Evolutionary conservation across 2,797 vertebrate genomes (phyloP), one percentile per base, ranked within the genome.

Genomic region (Petrocephalus sullivani): DNA sequence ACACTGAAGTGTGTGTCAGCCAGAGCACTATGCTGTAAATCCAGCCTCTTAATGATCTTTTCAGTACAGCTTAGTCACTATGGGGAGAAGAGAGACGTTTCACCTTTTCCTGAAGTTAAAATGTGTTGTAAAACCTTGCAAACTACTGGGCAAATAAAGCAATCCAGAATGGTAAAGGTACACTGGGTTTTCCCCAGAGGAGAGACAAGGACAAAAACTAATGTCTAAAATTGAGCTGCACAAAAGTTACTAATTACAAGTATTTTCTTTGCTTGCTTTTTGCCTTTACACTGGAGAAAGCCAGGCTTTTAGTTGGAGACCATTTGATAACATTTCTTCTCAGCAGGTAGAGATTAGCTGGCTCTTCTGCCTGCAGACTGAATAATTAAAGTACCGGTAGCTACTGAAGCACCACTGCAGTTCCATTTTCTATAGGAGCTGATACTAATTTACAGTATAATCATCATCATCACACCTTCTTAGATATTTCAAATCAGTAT

Each of bases 321-420:
- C 87, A 90, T 56, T 16, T 88, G 23, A 90, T 82, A 88, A 61
- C 87, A 71, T 61, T 88, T 86, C 71, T 58, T 46, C 87, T 88
- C 89, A 85, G 81, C 46, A 85, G 21, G 87, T 83, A 58, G 49
- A 91, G 88, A 90, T 91, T 91, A 90, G 87, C 86, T 28, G 84
- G 85, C 89, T 88, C 58, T 87, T 86, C 81, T 89, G 83, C 84
- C 85, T 90, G 57, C 33, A 86, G 75, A 84, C 85, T 92, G 87
- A 88, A 92, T 91, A 90, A 92, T 90, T 92, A 61, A 93, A 64
- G 37, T 28, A 28, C 28, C 28, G 28, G 28, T 12, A 87, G 41
- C 19, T 84, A 84, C 46, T 53, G 46, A 54, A 37, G 16, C 53
- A 84, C 19, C 85, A 87, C 10, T 87, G 85, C 56, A 46, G 51